A percentile compares a stretch with the other conserved stretches of the same genome.
These are phyloP conservation scores for Actinia tenebrosa DNA, from an alignment of 64 coral and sea anemone genomes.

Conservation along the genomic window DNA sequence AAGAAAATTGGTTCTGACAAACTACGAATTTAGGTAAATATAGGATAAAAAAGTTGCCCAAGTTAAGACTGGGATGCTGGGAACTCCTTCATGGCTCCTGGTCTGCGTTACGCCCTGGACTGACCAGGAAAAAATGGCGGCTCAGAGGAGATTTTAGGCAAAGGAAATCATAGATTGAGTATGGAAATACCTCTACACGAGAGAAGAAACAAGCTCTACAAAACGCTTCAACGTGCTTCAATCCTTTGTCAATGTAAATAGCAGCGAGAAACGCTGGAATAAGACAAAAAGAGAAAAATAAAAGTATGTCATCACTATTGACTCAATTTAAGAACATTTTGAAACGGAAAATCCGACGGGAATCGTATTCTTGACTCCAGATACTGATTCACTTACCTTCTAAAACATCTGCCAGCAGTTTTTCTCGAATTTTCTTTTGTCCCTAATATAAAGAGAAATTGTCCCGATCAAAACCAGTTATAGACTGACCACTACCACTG, in stretches of 20 bases:
- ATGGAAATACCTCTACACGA: conserved; percentile 71
- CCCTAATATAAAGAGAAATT: conserved; percentile 20
- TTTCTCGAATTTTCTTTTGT: conserved; percentile 58
- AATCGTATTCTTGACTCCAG: background rate
- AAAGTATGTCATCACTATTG: no score
- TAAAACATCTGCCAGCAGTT: conserved; percentile 76
- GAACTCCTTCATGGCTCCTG: no score
- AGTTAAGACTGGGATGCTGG: no score
- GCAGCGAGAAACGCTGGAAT: conserved; percentile 84
- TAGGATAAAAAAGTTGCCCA: no score
- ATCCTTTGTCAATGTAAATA: conserved; percentile 89
- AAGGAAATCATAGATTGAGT: background rate
- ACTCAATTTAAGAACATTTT: no score
- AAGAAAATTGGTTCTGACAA: no score
- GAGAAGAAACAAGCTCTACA: conserved; percentile 89
- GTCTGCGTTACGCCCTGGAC: no score
- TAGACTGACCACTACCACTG: background rate
- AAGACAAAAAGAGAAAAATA: background rate
- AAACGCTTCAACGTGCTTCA: conserved; percentile 84
- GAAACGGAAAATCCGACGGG: no score
- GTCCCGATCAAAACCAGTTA: background rate
- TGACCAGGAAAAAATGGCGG: no score
- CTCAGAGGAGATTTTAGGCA: no score
- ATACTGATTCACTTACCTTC: conserved; percentile 55
- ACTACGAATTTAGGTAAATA: no score